Conservation (phyloP, 2,797 vertebrate species). For the Peromyscus eremicus region DNA sequence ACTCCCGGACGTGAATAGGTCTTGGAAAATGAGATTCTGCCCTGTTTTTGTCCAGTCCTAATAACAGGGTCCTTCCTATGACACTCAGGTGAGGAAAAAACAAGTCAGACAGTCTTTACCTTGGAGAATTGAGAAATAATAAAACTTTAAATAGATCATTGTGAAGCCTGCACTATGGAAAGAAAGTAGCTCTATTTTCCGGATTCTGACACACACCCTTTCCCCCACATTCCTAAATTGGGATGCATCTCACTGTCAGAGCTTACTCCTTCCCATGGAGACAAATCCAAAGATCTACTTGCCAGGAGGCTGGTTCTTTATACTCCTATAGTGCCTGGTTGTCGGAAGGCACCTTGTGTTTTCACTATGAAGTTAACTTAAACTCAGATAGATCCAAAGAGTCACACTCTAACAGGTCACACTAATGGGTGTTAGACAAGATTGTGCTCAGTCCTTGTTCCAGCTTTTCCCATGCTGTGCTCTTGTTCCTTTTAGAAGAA, state of each 20-base stretch:
- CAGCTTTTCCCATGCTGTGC: neutral
- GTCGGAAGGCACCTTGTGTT: neutral
- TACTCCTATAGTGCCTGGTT: neutral
- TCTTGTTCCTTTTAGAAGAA: neutral
- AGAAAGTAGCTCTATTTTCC: neutral
- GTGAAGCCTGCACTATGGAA: neutral
- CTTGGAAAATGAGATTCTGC: conserved; percentile 51
- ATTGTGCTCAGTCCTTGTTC: neutral
- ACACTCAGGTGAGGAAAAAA: conserved; percentile 52
- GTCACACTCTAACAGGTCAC: neutral
- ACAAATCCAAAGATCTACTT: neutral
- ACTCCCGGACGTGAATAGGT: conserved; percentile 13
- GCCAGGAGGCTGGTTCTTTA: neutral
- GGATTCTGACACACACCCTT: neutral
- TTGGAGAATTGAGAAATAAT: conserved; percentile 45
- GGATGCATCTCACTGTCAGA: neutral
- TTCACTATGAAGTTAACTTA: neutral
- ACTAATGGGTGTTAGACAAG: neutral
- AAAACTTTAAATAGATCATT: conserved; percentile 54
- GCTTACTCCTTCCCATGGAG: neutral
- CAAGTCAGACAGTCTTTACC: conserved; percentile 43
- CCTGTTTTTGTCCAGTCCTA: neutral
- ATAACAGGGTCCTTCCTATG: conserved; percentile 14
- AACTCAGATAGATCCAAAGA: neutral
- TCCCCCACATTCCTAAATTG: neutral